These are phyloP conservation scores for Balaeniceps rex DNA, from an alignment of 2,113 vertebrate species.

Conservation along the genomic window DNA sequence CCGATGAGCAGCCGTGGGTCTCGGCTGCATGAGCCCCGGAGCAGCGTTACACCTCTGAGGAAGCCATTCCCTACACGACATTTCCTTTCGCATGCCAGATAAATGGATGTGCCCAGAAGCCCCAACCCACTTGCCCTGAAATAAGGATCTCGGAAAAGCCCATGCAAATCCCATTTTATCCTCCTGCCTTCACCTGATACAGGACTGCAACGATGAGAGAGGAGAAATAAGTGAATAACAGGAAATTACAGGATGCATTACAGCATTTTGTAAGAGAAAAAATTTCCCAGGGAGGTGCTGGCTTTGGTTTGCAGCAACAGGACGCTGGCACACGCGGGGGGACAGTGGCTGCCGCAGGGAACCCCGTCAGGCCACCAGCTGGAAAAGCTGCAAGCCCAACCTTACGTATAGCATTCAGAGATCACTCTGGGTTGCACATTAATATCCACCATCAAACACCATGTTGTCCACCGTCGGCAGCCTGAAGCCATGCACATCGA, in stretches of 20 bases:
- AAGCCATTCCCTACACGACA: background rate
- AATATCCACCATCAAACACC: background rate
- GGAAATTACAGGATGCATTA: background rate
- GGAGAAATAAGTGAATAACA: background rate
- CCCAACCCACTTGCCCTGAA: background rate
- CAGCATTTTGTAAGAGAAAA: background rate
- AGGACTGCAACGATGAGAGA: background rate
- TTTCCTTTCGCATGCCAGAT: background rate
- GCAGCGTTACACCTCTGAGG: accelerated
- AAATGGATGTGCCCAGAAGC: background rate
- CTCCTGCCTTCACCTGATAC: background rate
- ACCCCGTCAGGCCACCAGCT: background rate
- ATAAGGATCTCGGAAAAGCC: background rate
- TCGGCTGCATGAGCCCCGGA: background rate
- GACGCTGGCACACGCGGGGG: accelerated
- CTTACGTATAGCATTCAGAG: background rate
- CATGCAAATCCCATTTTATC: background rate
- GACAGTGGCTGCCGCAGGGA: background rate
- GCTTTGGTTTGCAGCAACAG: background rate
- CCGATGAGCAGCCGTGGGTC: background rate
- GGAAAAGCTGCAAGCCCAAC: background rate
- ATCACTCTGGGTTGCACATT: background rate
- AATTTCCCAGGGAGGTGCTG: background rate
- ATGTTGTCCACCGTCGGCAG: background rate
- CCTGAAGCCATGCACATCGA: background rate